These are phyloP conservation scores for Spermophilus dauricus DNA, from an alignment of 2,113 vertebrate genomes.

Conservation along the genomic window DNA sequence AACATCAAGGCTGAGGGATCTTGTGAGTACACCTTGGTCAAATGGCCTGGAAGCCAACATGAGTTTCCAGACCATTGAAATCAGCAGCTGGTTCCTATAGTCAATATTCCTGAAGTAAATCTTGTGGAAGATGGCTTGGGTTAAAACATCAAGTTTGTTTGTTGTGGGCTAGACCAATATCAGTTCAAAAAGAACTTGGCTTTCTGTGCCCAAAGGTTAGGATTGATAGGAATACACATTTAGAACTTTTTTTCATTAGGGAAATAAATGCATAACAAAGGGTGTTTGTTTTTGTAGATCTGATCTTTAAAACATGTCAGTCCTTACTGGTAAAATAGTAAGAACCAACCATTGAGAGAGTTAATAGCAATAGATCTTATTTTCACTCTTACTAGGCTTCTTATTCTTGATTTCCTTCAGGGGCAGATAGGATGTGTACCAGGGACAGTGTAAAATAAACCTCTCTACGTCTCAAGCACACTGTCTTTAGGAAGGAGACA, in stretches of 20 bases:
- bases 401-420: neutral
- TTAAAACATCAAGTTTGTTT: neutral
- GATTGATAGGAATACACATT: neutral
- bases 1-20: neutral
- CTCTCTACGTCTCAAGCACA: neutral
- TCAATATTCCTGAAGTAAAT: neutral
- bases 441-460: too few relatives aligned
- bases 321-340: neutral
- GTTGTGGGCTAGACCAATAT: neutral
- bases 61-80: neutral
- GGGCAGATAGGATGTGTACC: rapidly evolving
- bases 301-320: neutral
- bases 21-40: neutral
- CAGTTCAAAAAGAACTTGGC: neutral
- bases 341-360: neutral
- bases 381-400: neutral
- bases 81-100: neutral
- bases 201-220: neutral
- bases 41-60: neutral
- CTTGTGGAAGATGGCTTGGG: neutral
- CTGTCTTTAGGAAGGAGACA: neutral
- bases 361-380: neutral
- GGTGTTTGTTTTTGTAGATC: neutral
- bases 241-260: neutral
- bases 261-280: neutral